phyloP scores from a whole-genome alignment of 2,888 invertebrate species.

The Drosophila kanekoi region DNA sequence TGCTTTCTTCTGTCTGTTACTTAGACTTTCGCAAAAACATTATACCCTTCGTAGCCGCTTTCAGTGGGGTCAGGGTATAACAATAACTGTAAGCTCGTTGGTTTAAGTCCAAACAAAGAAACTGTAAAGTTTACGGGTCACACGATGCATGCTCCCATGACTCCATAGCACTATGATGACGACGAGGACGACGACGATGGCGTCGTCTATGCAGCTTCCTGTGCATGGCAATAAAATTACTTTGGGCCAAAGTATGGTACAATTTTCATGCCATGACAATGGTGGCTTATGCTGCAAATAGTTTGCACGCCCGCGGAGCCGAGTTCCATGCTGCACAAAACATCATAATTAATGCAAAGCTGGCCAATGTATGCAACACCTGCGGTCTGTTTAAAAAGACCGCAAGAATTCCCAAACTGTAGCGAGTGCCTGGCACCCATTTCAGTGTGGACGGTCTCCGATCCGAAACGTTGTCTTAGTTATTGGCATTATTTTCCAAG shows the following conservation, averaged over 20 bases:
- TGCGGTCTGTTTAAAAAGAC: constrained; percentile 85
- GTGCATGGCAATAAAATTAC: constrained; percentile 75
- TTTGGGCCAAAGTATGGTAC: constrained; percentile 73
- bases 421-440: constrained; percentile 10
- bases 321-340: constrained; percentile 48
- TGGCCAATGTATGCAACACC: constrained; percentile 85
- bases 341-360: constrained; percentile 86
- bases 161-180: constrained; percentile 19
- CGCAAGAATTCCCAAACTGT: constrained; percentile 71
- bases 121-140: constrained; percentile 78
- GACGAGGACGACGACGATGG: constrained; percentile 8
- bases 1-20: too few relatives aligned
- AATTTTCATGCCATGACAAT: constrained; percentile 46
- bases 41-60: too few relatives aligned
- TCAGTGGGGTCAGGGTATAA: not conserved
- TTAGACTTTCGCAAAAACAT: too few relatives aligned
- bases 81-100: constrained; percentile 45
- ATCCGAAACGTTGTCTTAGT: constrained; percentile 37
- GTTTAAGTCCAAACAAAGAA: constrained; percentile 76
- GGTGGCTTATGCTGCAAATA: constrained; percentile 78
- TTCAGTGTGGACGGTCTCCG: constrained; percentile 3
- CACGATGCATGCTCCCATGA: constrained; percentile 69
- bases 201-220: constrained; percentile 70
- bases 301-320: constrained; percentile 59
- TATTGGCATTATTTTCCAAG: constrained; percentile 68